Evolutionary conservation across 2,888 invertebrate species (phyloP).

Genomic region (Hoplodrina ambigua): DNA sequence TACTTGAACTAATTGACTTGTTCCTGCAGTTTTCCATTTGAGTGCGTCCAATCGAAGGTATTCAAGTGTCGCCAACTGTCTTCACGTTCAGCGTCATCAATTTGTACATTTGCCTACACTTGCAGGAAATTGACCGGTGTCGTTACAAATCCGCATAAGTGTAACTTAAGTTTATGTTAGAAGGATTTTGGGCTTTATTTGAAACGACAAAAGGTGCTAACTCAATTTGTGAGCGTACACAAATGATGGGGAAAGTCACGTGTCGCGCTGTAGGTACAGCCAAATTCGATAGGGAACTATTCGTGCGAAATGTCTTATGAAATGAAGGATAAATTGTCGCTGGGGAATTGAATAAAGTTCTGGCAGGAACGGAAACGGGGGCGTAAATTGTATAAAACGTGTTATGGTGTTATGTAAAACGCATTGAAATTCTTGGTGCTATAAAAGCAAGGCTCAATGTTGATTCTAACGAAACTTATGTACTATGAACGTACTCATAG

Average conservation of each 20-base stretch:
- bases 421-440: slow-evolving; percentile 23
- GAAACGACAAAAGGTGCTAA: slow-evolving; percentile 53
- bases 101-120: slow-evolving; percentile 54
- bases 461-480: neutral
- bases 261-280: slow-evolving; percentile 65
- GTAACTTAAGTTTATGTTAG: slow-evolving; percentile 2
- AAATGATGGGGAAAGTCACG: slow-evolving; percentile 68
- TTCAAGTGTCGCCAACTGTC: slow-evolving; percentile 73
- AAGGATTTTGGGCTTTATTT: slow-evolving; percentile 53
- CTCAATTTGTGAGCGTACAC: slow-evolving; percentile 41
- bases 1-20: slow-evolving; percentile 51
- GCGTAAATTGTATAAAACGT: slow-evolving; percentile 53
- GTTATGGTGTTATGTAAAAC: slow-evolving; percentile 44
- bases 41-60: slow-evolving; percentile 59
- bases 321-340: slow-evolving; percentile 79
- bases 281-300: slow-evolving; percentile 76
- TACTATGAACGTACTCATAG: neutral
- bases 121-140: slow-evolving; percentile 58
- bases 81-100: slow-evolving; percentile 45
- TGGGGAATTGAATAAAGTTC: slow-evolving; percentile 69
- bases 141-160: slow-evolving; percentile 35
- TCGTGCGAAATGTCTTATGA: slow-evolving; percentile 80
- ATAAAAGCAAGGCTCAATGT: slow-evolving; percentile 4
- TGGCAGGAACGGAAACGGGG: slow-evolving; percentile 56
- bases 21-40: slow-evolving; percentile 54